Percentiles rank a stretch among this genome's conserved stretches.
Evolutionary conservation across 2,113 vertebrate genomes (phyloP).

Genomic region (Rhabdornis inornatus): DNA sequence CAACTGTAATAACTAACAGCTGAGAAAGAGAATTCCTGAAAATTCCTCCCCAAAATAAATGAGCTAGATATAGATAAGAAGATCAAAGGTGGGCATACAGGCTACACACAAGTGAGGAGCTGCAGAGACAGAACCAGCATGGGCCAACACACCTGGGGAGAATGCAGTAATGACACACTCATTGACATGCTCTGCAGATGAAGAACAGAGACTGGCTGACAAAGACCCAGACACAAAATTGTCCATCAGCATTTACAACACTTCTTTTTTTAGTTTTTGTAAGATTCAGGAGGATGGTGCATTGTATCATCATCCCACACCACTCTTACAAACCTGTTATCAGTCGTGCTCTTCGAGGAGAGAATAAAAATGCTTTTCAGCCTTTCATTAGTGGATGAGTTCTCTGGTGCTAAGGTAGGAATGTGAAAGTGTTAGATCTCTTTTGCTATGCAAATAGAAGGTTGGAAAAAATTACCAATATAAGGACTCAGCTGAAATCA

Average conservation of each 20-base stretch:
- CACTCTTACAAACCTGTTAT: not conserved
- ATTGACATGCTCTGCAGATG: rapidly evolving
- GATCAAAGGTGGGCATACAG: not conserved
- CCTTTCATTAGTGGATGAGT: not conserved
- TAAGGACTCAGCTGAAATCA: not conserved
- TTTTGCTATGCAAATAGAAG: not conserved
- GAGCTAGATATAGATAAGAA: not conserved
- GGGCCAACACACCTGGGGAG: not conserved
- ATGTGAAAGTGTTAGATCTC: not conserved
- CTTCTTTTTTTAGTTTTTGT: not conserved
- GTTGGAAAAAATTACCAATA: not conserved
- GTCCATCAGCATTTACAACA: not conserved
- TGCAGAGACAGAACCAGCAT: not conserved
- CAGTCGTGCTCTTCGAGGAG: not conserved
- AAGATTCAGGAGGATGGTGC: not conserved
- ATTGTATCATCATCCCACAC: not conserved
- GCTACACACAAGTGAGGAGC: not conserved
- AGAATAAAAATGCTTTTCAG: not conserved
- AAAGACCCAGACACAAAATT: not conserved
- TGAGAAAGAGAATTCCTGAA: not conserved
- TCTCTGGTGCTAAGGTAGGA: not conserved
- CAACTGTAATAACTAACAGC: not conserved
- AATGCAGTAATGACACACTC: rapidly evolving
- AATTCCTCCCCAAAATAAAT: not conserved
- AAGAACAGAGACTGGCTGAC: not conserved